Evolutionary conservation across 2,797 vertebrate genomes (phyloP).

Genomic region (Xenopus petersii): DNA sequence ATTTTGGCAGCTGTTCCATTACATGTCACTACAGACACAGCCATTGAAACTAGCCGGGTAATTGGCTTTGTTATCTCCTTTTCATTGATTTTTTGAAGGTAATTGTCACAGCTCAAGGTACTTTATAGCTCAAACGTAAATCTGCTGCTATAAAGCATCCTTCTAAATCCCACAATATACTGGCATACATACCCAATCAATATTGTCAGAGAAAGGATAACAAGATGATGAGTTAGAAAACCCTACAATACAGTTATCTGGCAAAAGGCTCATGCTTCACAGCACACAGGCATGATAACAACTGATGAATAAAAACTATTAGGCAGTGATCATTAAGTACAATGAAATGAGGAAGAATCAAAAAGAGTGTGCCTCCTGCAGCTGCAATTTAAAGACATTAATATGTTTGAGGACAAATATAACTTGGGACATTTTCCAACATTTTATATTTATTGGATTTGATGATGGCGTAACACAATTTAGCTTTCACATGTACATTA

Average conservation of each 20-base stretch:
- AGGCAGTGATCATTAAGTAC: no score
- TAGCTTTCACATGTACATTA: no score
- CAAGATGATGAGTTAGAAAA: not conserved
- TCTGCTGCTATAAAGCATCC: slow-evolving; percentile 20
- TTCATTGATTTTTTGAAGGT: slow-evolving; percentile 18
- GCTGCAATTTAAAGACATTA: no score
- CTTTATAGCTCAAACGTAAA: slow-evolving; percentile 11
- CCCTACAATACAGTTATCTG: not conserved
- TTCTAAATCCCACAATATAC: slow-evolving; percentile 2
- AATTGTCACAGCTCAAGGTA: slow-evolving; percentile 14
- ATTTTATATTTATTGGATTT: no score
- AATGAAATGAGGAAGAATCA: no score
- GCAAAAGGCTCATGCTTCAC: no score
- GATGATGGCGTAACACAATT: no score
- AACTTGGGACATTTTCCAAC: no score
- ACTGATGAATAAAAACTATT: no score
- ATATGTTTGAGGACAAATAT: no score
- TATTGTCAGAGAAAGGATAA: not conserved
- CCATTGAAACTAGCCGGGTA: not conserved
- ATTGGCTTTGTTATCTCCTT: slow-evolving; percentile 25
- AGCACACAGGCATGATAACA: no score
- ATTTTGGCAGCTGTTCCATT: slow-evolving; percentile 26
- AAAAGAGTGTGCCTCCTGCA: no score
- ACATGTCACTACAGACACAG: slow-evolving; percentile 5
- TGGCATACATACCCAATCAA: slow-evolving; percentile 6